These are phyloP conservation scores for Asbolus verrucosus DNA, from an alignment of 1,140 invertebrate genomes.

Conservation along the genomic window DNA sequence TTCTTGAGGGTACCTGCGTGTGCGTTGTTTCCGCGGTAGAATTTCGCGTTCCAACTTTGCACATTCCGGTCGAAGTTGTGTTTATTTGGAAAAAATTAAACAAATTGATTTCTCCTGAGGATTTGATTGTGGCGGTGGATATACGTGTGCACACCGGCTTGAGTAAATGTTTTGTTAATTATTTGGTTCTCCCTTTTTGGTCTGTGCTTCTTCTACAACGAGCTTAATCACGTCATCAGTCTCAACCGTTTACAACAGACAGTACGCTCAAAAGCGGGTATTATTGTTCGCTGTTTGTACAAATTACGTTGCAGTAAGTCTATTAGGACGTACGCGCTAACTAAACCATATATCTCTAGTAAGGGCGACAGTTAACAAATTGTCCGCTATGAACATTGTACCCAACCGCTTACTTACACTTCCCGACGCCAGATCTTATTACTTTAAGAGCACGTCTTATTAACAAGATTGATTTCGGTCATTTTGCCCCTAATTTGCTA, in stretches of 20 bases:
- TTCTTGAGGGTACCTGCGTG: too few species aligned
- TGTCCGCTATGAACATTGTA: conserved; percentile 52
- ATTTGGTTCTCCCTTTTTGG: conserved; percentile 16
- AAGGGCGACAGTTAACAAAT: conserved; percentile 58
- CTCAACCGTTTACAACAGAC: neutral
- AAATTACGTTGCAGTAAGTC: conserved; percentile 25
- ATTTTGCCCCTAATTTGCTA: conserved; percentile 54
- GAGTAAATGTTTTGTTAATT: conserved; percentile 29
- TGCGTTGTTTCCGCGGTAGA: too few species aligned
- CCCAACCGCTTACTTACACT: conserved; percentile 58
- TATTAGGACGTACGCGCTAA: conserved; percentile 40
- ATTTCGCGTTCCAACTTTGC: too few species aligned
- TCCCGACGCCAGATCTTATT: conserved; percentile 55
- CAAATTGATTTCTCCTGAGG: conserved; percentile 18
- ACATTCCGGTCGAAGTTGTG: neutral
- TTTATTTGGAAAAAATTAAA: conserved; percentile 3
- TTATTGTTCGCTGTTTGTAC: conserved; percentile 40
- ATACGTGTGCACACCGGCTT: neutral
- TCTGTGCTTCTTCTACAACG: neutral
- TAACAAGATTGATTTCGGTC: conserved; percentile 59
- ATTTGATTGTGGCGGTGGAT: neutral
- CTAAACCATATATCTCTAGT: conserved; percentile 55
- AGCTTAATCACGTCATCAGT: conserved; percentile 18
- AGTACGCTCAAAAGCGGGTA: conserved; percentile 47
- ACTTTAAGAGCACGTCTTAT: conserved; percentile 56